Evolutionary conservation across 2,888 invertebrate genomes (phyloP).

Genomic region (Eueremaeus valkanovi): DNA sequence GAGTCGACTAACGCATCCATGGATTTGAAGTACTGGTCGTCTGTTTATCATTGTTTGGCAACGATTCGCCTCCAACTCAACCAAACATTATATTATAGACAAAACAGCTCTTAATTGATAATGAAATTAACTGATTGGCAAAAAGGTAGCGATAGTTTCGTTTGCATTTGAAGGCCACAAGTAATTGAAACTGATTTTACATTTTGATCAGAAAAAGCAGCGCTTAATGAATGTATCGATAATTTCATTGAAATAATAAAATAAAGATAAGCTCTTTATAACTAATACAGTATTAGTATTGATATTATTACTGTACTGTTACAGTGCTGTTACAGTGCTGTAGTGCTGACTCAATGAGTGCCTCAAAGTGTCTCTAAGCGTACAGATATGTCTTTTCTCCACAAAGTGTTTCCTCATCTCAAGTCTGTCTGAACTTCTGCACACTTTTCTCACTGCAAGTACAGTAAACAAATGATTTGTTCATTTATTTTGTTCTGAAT

Average conservation of each 20-base stretch:
- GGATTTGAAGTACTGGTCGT: constrained; percentile 1
- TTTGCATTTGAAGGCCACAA: constrained; percentile 17
- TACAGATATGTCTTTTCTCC: neutral
- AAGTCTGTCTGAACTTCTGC: neutral
- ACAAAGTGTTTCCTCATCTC: neutral
- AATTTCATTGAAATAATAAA: neutral
- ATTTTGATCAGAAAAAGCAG: neutral
- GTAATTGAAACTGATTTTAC: constrained; percentile 10
- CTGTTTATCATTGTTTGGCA: neutral
- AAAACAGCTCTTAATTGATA: constrained; percentile 15
- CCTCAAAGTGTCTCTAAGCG: neutral
- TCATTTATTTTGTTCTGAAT: neutral
- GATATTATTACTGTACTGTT: neutral
- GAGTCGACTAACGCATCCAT: neutral
- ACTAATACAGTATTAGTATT: neutral
- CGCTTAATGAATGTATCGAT: neutral
- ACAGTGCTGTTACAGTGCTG: neutral
- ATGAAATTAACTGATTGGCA: constrained; percentile 16
- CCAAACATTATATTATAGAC: neutral
- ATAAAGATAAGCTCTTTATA: constrained; percentile 20
- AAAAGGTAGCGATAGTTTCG: constrained; percentile 24
- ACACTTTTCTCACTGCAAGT: too few relatives aligned
- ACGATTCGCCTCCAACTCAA: neutral
- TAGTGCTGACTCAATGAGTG: neutral
- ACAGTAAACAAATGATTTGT: neutral